These are phyloP conservation scores for Sphaerodactylus townsendi DNA, from an alignment of 2,113 vertebrate genomes.

Conservation along the genomic window DNA sequence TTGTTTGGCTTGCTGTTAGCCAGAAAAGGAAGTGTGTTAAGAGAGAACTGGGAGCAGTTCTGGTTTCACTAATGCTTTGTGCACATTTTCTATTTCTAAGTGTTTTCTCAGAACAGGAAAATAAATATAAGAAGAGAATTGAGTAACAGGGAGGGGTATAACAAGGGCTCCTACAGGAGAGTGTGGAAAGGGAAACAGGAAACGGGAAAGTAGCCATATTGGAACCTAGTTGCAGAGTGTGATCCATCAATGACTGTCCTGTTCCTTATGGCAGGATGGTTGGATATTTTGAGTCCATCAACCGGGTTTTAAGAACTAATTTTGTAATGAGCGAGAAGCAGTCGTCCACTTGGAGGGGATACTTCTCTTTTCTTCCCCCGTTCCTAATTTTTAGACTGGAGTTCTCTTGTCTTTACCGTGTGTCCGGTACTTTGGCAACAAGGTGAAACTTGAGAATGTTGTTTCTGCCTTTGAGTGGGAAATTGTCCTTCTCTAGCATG, in stretches of 20 bases:
- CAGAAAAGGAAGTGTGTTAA: not conserved
- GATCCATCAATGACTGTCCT: not conserved
- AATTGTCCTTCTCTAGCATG: not conserved
- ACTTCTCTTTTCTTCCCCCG: not conserved
- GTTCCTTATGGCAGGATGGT: not conserved
- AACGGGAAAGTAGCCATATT: no score
- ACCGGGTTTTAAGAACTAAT: not conserved
- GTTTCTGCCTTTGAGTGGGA: not conserved
- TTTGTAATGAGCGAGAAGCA: not conserved
- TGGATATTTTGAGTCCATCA: not conserved
- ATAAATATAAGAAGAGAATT: not conserved
- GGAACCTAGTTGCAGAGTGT: not conserved
- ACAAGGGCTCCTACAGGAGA: not conserved
- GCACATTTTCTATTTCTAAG: conserved; percentile 13
- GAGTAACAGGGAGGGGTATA: not conserved
- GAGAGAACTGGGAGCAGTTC: not conserved
- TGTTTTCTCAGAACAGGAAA: conserved; percentile 12
- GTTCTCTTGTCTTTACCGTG: not conserved
- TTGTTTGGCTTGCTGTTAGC: not conserved
- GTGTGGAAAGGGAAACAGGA: not conserved
- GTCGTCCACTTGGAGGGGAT: no score
- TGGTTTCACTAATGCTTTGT: not conserved
- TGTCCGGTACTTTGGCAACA: not conserved
- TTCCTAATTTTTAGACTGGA: not conserved
- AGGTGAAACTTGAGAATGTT: not conserved